Base-by-base conservation (phyloP, 2,113 vertebrate genomes). In the Zosterops japonicus region DNA sequence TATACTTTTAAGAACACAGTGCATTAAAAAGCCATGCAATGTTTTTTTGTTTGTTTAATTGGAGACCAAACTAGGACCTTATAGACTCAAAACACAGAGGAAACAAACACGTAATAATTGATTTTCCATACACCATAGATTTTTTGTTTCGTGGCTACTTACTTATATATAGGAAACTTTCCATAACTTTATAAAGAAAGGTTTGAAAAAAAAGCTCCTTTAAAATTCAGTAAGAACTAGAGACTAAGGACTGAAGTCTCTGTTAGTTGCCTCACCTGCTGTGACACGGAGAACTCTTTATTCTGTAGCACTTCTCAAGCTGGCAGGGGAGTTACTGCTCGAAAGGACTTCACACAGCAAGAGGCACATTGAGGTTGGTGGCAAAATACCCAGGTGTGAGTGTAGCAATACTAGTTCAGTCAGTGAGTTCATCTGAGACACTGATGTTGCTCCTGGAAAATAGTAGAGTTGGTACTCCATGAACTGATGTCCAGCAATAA, bases 271-370 rank as follows among this genome's bases (percentile, higher is more conserved):
- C 57, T 91, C 89, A 89, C 94, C 93, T 94, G 93, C 95, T 96
- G 89, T 91, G 93, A 91, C 94, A 94, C 69, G 56, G 61, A 86
- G 86, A 94, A 79, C 65, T 91, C 91, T 96, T 71, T 94, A 70
- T 87, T 95, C 93, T 82, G 31, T 71, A 87, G 69, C 87, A 84
- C 39, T 83, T 68, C 87, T 91, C 77, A 87, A 79, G 50, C 81
- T 95, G 84, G 81, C 78, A 65, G 87, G 80, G 60, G 74, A 89
- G 91, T 87, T 94, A 64, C 77, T 89, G 49, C 77, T 95, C 56
- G 8, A 94, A 96, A 97, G 87, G 91, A 93, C 83, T 94, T 95
- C 69, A 91, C 87, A 69, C 93, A 95, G 95, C 83, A 94, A 97
- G 91, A 78, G 49, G 44, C 36, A 79, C 53, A 83, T 68, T 87